Conservation (phyloP, 2,888 invertebrate species). For the Cryptocheilus praepositus region DNA sequence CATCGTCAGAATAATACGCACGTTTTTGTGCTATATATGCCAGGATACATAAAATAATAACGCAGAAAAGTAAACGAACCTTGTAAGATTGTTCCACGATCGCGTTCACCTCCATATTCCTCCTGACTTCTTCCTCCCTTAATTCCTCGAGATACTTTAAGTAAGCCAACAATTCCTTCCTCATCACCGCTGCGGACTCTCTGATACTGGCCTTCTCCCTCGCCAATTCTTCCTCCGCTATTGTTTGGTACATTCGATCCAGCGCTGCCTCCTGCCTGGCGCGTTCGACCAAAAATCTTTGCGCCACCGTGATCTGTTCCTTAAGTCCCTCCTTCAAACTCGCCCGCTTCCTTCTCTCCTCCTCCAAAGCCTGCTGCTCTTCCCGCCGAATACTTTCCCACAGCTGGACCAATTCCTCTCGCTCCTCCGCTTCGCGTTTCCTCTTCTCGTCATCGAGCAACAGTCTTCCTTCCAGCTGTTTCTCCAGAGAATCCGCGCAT, state of each 20-base stretch:
- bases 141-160: constrained; percentile 59
- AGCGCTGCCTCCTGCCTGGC: constrained; percentile 53
- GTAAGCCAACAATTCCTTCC: constrained; percentile 60
- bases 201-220: constrained; percentile 44
- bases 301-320: constrained; percentile 57
- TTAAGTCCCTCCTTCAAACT: constrained; percentile 59
- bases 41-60: too few species aligned
- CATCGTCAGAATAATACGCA: too few species aligned
- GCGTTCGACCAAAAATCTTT: constrained; percentile 52
- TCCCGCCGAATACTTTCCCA: constrained; percentile 52
- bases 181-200: constrained; percentile 49
- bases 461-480: constrained; percentile 60
- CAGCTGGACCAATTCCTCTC: constrained; percentile 51
- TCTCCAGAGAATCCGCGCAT: constrained; percentile 44
- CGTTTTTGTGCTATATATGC: too few species aligned
- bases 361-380: constrained; percentile 48
- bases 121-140: constrained; percentile 47
- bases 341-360: constrained; percentile 48
- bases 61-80: too few species aligned
- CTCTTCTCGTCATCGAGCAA: constrained; percentile 53
- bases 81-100: constrained; percentile 41
- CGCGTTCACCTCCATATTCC: constrained; percentile 52
- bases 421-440: constrained; percentile 54
- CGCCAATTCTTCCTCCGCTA: constrained; percentile 52
- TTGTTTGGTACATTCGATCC: constrained; percentile 44